Conservation (phyloP, 1,140 invertebrate genomes). For the Sesamia nonagrioides region DNA sequence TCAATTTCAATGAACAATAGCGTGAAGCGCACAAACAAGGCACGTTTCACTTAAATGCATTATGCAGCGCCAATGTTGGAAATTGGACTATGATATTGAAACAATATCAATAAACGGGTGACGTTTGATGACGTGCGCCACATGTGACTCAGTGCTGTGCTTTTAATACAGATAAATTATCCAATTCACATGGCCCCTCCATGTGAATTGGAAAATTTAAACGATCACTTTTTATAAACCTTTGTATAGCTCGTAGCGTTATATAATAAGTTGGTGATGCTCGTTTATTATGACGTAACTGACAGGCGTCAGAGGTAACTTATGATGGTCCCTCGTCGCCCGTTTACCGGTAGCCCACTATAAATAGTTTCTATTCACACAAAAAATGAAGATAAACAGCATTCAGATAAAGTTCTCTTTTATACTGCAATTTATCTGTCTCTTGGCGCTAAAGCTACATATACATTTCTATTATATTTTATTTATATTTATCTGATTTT, state of each 20-base stretch:
- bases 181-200: neutral
- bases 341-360: neutral
- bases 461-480: slow-evolving; percentile 15
- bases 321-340: neutral
- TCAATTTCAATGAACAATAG: slow-evolving; percentile 32
- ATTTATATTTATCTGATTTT: slow-evolving; percentile 13
- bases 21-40: neutral
- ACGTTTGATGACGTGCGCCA: slow-evolving; percentile 19
- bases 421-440: slow-evolving; percentile 26
- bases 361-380: neutral
- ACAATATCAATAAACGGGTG: slow-evolving; percentile 48
- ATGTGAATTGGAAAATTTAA: too few relatives aligned
- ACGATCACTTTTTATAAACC: slow-evolving; percentile 21
- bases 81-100: slow-evolving; percentile 28
- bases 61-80: slow-evolving; percentile 34
- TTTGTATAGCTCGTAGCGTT: neutral
- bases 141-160: slow-evolving; percentile 12
- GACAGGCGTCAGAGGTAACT: slow-evolving; percentile 7
- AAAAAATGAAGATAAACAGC: slow-evolving; percentile 30
- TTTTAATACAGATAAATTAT: slow-evolving; percentile 43
- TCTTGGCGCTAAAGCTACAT: neutral
- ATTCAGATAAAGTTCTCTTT: slow-evolving; percentile 31
- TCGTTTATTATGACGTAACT: slow-evolving; percentile 27
- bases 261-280: slow-evolving; percentile 9
- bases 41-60: slow-evolving; percentile 28